Conservation (phyloP, 2,113 vertebrate genomes). For the Struthio camelus region DNA sequence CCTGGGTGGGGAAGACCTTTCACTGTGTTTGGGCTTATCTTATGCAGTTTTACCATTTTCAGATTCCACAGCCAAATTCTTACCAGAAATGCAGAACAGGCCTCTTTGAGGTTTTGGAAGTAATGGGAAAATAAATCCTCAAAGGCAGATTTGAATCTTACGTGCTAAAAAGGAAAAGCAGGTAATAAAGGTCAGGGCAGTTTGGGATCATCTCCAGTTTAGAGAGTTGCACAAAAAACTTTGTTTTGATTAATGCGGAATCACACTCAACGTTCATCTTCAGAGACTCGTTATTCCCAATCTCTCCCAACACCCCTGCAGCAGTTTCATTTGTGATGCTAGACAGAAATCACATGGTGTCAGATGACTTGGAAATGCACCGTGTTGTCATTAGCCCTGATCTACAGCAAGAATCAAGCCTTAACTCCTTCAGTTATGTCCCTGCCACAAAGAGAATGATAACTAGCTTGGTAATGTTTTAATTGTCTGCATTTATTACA, state of each 20-base stretch:
- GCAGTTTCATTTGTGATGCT: background rate
- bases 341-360: background rate
- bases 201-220: background rate
- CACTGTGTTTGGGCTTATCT: background rate
- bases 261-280: background rate
- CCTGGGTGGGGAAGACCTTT: background rate
- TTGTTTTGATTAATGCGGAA: background rate
- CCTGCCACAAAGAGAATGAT: background rate
- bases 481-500: background rate
- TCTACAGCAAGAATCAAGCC: background rate
- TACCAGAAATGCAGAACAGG: background rate
- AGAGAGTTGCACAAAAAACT: background rate
- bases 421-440: background rate
- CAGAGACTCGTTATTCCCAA: background rate
- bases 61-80: background rate
- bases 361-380: background rate
- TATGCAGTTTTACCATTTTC: background rate
- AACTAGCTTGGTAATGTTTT: background rate
- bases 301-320: background rate
- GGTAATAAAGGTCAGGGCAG: background rate
- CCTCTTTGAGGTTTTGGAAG: background rate
- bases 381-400: background rate
- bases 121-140: background rate
- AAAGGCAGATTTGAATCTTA: background rate
- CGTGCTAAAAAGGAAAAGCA: background rate